Percentiles rank a stretch among this genome's conserved stretches.
Evolutionary conservation across 2,797 vertebrate genomes (phyloP).

Genomic region (Hippopotamyrus pictus): DNA sequence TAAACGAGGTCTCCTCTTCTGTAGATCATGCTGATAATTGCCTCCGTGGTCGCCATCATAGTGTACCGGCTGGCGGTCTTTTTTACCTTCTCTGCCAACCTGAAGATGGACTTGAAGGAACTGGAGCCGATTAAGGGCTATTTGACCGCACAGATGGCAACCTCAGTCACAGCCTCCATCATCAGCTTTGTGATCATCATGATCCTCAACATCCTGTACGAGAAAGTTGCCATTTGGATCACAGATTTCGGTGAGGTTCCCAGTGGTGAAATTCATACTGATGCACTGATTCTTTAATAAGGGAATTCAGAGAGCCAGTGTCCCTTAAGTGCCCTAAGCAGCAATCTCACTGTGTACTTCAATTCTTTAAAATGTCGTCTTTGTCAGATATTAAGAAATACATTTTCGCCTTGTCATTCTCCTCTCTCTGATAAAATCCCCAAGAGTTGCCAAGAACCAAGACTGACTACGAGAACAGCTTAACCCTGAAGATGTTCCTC

Average conservation of each 20-base stretch:
- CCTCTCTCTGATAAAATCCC: not conserved
- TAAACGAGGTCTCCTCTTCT: constrained; percentile 23
- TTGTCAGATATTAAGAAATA: not conserved
- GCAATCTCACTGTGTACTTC: not conserved
- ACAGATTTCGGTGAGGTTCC: constrained; percentile 69
- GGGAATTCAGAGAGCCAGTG: not conserved
- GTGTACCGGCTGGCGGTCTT: constrained; percentile 87
- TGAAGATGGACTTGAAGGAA: constrained; percentile 60
- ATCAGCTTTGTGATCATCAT: constrained; percentile 88
- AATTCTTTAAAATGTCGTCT: not conserved
- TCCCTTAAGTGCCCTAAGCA: not conserved
- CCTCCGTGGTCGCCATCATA: constrained; percentile 83
- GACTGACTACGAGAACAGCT: constrained; percentile 88
- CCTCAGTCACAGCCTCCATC: constrained; percentile 81
- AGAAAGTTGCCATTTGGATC: constrained; percentile 86
- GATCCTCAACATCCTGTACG: constrained; percentile 82
- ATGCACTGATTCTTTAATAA: not conserved
- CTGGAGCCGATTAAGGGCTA: constrained; percentile 77
- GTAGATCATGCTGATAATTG: constrained; percentile 82
- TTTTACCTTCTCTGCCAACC: constrained; percentile 69
- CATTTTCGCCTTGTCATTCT: not conserved
- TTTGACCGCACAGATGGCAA: constrained; percentile 86
- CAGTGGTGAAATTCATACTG: not conserved
- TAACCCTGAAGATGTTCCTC: constrained; percentile 93
- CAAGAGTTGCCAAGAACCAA: constrained; percentile 85